Evolutionary conservation across 2,797 vertebrate genomes (phyloP).

Genomic region (Ataeniobius toweri): DNA sequence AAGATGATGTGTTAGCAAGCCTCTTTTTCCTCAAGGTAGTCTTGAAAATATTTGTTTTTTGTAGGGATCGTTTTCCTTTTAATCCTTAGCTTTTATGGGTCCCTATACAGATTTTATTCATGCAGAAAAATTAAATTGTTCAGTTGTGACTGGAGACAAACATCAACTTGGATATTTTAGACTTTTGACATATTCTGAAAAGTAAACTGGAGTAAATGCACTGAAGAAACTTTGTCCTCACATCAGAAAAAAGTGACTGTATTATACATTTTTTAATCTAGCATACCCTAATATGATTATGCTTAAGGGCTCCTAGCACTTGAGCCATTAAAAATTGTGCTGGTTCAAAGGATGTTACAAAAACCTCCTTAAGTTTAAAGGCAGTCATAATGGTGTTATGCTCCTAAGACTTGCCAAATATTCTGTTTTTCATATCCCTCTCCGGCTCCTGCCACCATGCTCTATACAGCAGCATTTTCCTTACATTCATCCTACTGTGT

Average conservation of each 20-base stretch:
- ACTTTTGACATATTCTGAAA: not conserved
- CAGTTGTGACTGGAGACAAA: not conserved
- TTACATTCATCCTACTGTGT: no score
- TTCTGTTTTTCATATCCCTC: no score
- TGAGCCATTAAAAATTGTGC: no score
- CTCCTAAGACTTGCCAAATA: no score
- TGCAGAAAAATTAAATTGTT: not conserved
- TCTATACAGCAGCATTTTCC: no score
- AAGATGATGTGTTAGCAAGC: not conserved
- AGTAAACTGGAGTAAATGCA: not conserved
- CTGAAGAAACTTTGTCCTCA: not conserved
- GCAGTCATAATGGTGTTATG: not conserved
- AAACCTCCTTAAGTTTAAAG: not conserved
- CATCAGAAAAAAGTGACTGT: not conserved
- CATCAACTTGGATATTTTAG: not conserved
- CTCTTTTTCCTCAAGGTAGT: not conserved
- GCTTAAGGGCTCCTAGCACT: not conserved
- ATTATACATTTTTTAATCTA: not conserved
- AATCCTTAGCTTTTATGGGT: not conserved
- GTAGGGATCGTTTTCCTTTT: not conserved
- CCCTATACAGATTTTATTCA: not conserved
- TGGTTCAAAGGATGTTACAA: not conserved
- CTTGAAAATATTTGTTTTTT: not conserved
- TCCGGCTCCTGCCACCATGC: no score
- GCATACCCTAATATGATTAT: no score